These are phyloP conservation scores for Drosophila nigricruria DNA, from an alignment of 2,888 invertebrate species.

Conservation along the genomic window DNA sequence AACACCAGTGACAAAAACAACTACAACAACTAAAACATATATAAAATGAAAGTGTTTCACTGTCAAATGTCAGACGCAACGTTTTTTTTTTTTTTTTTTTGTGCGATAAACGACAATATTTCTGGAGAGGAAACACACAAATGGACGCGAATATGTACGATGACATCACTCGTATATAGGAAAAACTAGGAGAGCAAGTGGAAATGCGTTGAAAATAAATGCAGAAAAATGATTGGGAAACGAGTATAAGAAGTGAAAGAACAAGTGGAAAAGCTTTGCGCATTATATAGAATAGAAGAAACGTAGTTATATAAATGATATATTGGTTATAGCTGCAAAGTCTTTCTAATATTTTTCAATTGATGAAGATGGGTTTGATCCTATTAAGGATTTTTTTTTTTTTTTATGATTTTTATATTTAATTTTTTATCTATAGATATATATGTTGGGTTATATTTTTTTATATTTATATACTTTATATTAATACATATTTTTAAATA, in stretches of 20 bases:
- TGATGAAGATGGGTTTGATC: not conserved
- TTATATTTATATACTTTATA: not conserved
- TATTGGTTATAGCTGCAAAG: not conserved
- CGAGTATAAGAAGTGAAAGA: not conserved
- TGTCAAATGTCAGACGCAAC: conserved; percentile 66
- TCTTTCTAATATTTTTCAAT: not conserved
- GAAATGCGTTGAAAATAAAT: not conserved
- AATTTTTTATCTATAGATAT: not conserved
- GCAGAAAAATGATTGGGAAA: not conserved
- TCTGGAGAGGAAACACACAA: conserved; percentile 47
- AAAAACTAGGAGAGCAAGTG: conserved; percentile 14
- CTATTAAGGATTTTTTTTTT: not conserved
- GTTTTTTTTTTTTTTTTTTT: conserved; percentile 37
- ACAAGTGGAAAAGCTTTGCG: not conserved
- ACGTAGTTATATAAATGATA: not conserved
- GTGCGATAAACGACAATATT: conserved; percentile 48
- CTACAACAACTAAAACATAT: conserved; percentile 8
- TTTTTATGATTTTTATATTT: not conserved
- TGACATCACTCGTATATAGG: conserved; percentile 40
- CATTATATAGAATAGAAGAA: not conserved
- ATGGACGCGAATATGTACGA: conserved; percentile 30
- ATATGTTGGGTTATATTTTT: not conserved
- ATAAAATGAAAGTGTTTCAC: conserved; percentile 69
- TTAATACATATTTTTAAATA: too few species aligned
- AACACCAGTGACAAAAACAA: conserved; percentile 29